Conservation (phyloP, 2,888 invertebrate species). For the Cremastinae sp. region DNA sequence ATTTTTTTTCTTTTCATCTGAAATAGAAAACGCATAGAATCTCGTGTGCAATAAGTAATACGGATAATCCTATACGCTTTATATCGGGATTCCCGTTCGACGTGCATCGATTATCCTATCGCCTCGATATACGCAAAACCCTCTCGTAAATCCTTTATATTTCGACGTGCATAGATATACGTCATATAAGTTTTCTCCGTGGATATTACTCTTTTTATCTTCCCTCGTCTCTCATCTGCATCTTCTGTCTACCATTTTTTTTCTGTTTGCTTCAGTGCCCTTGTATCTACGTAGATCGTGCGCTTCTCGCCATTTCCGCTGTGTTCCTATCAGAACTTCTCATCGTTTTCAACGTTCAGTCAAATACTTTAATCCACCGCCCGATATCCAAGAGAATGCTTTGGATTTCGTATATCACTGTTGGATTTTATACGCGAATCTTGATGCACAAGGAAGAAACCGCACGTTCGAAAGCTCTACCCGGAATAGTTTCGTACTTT, state of each 20-base stretch:
- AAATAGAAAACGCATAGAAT: too few species aligned
- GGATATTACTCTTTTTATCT: constrained; percentile 36
- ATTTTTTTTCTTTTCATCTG: too few species aligned
- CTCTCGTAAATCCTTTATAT: constrained; percentile 57
- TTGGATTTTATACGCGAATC: not conserved
- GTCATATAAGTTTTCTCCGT: constrained; percentile 58
- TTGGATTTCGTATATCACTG: too few species aligned
- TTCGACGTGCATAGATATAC: constrained; percentile 35
- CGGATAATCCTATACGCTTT: not conserved
- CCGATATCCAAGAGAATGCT: not conserved
- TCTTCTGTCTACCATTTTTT: constrained; percentile 23
- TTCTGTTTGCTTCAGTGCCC: too few species aligned
- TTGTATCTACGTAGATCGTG: not conserved
- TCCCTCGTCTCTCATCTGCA: constrained; percentile 20
- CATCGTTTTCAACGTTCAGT: constrained; percentile 10
- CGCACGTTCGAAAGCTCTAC: too few species aligned
- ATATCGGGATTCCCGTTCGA: constrained; percentile 9
- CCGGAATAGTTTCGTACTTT: too few species aligned
- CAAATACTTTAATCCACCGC: constrained; percentile 42
- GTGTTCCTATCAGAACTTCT: constrained; percentile 13
- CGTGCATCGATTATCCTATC: constrained; percentile 32
- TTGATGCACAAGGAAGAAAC: not conserved
- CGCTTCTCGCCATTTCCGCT: constrained; percentile 40
- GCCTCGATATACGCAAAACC: constrained; percentile 13
- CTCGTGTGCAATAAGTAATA: constrained; percentile 8